Percentiles rank a stretch among this genome's conserved stretches.
phyloP scores from a whole-genome alignment of 2,797 vertebrate genomes.

The Heterohyrax brucei region DNA sequence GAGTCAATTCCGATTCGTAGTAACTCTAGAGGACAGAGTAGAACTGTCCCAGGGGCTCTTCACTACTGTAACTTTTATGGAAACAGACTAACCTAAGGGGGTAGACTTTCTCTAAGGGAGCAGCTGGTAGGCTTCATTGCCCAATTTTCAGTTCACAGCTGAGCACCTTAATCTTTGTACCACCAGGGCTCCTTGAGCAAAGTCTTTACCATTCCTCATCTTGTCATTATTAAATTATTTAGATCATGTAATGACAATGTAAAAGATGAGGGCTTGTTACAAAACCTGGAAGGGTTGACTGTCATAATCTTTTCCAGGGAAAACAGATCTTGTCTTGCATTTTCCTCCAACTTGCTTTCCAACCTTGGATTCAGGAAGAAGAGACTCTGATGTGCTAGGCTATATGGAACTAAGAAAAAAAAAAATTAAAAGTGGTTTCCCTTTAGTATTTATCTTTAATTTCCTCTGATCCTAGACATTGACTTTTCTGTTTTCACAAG shows the following conservation, averaged over 20 bases:
- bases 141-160: too few species aligned
- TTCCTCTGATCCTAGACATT: background rate
- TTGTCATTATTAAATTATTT: conserved; percentile 38
- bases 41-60: too few species aligned
- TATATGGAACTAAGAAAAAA: background rate
- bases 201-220: background rate
- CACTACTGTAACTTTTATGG: too few species aligned
- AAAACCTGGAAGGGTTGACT: background rate
- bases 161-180: too few species aligned
- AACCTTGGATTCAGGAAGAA: background rate
- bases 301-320: background rate
- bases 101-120: too few species aligned
- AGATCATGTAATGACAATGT: background rate
- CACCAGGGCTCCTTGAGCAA: background rate
- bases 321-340: background rate
- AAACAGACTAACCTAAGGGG: too few species aligned
- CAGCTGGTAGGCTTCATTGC: too few species aligned
- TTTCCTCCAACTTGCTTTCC: background rate
- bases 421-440: background rate
- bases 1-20: too few species aligned
- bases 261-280: background rate
- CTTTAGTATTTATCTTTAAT: background rate
- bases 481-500: background rate
- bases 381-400: background rate
- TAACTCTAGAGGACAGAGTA: too few species aligned